phyloP scores from a whole-genome alignment of 1,140 invertebrate species.

The Battus philenor region DNA sequence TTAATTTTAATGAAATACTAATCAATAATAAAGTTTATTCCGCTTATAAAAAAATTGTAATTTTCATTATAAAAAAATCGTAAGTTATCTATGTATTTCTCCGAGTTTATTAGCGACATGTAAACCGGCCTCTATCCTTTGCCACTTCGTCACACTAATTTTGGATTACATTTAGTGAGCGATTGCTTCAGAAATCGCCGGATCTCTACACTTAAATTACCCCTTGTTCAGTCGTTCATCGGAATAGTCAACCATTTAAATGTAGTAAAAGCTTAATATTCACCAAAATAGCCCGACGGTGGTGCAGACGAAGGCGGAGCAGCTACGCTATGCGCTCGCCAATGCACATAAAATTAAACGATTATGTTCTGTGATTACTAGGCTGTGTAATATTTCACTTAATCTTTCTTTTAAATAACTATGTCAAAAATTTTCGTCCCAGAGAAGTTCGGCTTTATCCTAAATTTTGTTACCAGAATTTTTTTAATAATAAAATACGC shows the following conservation, averaged over 20 bases:
- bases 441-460: too few species aligned
- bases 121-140: constrained; percentile 25
- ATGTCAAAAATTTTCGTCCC: too few species aligned
- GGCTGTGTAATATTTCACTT: constrained; percentile 1
- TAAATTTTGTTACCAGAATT: too few species aligned
- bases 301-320: constrained; percentile 29
- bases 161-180: constrained; percentile 46
- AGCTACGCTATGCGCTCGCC: constrained; percentile 36
- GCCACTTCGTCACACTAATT: constrained; percentile 52
- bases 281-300: constrained; percentile 37
- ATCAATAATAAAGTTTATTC: too few species aligned
- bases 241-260: constrained; percentile 42
- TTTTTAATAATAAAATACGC: too few species aligned
- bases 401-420: background rate
- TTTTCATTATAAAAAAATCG: too few species aligned
- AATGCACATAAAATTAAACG: constrained; percentile 40
- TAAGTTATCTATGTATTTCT: too few species aligned
- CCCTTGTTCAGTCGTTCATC: constrained; percentile 45
- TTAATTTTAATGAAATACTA: too few species aligned
- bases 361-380: constrained; percentile 23
- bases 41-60: too few species aligned
- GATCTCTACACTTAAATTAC: constrained; percentile 51
- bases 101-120: constrained; percentile 32
- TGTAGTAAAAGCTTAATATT: constrained; percentile 29
- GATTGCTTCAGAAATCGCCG: constrained; percentile 50